These are phyloP conservation scores for Mastomys natalensis DNA, from an alignment of 2,113 vertebrate species.

Conservation along the genomic window DNA sequence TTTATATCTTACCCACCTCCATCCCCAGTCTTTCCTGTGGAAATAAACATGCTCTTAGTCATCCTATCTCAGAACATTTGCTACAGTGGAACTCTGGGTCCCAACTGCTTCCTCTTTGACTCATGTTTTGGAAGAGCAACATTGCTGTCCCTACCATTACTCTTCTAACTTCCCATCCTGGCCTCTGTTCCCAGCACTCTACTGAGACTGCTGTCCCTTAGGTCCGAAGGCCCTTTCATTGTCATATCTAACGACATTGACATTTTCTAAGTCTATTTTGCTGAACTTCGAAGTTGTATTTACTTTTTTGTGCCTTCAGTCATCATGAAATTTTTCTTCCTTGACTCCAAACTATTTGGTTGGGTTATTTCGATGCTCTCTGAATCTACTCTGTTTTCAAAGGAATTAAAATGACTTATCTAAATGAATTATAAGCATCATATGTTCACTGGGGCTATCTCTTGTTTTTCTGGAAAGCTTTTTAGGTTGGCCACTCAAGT, in stretches of 20 bases:
- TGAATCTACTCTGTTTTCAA: neutral
- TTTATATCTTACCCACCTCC: neutral
- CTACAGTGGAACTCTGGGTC: neutral
- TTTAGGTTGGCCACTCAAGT: neutral
- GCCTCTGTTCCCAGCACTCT: neutral
- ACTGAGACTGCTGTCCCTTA: neutral
- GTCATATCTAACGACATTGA: neutral
- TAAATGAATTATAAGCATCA: neutral
- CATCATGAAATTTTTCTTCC: neutral
- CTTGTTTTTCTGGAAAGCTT: slow-evolving; percentile 35
- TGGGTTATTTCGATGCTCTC: neutral
- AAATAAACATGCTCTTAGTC: neutral
- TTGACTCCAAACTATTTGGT: neutral
- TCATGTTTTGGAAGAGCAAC: neutral
- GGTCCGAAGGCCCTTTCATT: neutral
- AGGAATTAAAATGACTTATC: neutral
- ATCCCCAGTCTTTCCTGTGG: neutral
- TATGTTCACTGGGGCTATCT: neutral
- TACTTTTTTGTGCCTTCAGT: neutral
- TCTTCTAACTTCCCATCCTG: neutral
- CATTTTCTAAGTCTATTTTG: slow-evolving; percentile 24
- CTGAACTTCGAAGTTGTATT: neutral
- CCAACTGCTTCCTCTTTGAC: neutral
- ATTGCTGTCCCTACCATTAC: neutral
- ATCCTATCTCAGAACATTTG: neutral